phyloP scores from a whole-genome alignment of 2,888 invertebrate species.

The Nemotelus pantherinus region DNA sequence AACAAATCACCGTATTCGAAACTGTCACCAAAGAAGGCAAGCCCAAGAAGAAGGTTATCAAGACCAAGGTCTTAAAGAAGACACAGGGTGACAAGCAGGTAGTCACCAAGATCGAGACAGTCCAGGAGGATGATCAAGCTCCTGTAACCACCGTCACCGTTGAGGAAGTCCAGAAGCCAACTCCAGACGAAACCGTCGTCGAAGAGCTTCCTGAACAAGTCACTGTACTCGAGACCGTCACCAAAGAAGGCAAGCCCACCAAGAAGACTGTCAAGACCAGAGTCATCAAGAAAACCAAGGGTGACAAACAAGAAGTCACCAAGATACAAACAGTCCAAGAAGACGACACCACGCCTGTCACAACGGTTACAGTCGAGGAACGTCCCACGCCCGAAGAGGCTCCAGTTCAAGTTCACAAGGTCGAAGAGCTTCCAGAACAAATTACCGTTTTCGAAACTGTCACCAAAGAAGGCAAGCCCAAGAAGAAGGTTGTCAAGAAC shows the following conservation, averaged over 20 bases:
- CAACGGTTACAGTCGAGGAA: constrained; percentile 59
- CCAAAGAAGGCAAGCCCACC: constrained; percentile 57
- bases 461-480: constrained; percentile 56
- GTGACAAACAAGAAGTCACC: constrained; percentile 58
- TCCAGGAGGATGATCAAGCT: constrained; percentile 57
- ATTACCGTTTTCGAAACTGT: constrained; percentile 60
- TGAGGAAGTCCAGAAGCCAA: constrained; percentile 49
- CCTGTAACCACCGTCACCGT: constrained; percentile 57
- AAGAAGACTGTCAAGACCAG: constrained; percentile 60
- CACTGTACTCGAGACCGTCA: constrained; percentile 54
- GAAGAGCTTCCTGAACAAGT: constrained; percentile 55
- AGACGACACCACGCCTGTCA: constrained; percentile 60
- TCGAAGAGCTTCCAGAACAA: constrained; percentile 54
- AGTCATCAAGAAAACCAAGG: constrained; percentile 58
- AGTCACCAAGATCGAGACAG: constrained; percentile 56
- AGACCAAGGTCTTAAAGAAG: constrained; percentile 52
- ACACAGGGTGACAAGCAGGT: constrained; percentile 54
- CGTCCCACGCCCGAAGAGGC: constrained; percentile 51
- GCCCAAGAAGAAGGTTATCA: constrained; percentile 57
- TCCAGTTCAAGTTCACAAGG: constrained; percentile 43
- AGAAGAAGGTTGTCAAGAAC: constrained; percentile 58
- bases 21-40: constrained; percentile 60
- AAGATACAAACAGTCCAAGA: constrained; percentile 58
- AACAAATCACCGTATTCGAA: constrained; percentile 57
- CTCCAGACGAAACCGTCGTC: constrained; percentile 50